These are phyloP conservation scores for Diplazon laetatorius DNA, from an alignment of 2,888 invertebrate genomes.

Conservation along the genomic window DNA sequence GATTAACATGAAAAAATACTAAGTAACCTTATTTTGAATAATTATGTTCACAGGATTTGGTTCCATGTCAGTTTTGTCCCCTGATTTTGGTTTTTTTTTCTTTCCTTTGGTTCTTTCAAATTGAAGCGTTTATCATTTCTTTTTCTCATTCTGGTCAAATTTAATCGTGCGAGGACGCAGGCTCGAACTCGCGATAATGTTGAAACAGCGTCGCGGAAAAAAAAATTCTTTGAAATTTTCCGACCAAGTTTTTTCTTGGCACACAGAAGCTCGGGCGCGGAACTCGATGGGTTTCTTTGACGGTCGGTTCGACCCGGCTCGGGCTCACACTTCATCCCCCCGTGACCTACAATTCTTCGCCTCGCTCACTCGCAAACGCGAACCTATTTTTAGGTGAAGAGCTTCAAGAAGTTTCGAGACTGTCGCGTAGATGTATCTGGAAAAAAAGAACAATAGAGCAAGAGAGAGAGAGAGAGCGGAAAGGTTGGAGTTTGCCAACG, in stretches of 20 bases:
- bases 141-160: too few species aligned
- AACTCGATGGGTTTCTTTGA: constrained; percentile 51
- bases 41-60: too few species aligned
- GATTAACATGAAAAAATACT: too few species aligned
- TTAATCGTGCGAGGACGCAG: too few species aligned
- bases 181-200: constrained; percentile 14
- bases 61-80: too few species aligned
- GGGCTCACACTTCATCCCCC: constrained; percentile 58
- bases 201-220: constrained; percentile 36
- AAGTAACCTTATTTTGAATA: too few species aligned
- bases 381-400: constrained; percentile 74
- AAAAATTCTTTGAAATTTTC: constrained; percentile 45
- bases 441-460: constrained; percentile 5
- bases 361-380: constrained; percentile 64
- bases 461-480: not conserved
- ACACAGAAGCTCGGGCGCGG: constrained; percentile 46
- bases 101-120: too few species aligned
- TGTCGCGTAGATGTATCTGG: constrained; percentile 28
- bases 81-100: too few species aligned
- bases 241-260: constrained; percentile 18
- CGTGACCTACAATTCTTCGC: constrained; percentile 78
- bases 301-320: constrained; percentile 18
- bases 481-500: constrained; percentile 11
- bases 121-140: constrained; percentile 19
- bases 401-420: constrained; percentile 69